A percentile compares a stretch with the other conserved stretches of the same genome.
These are phyloP conservation scores for Agelastica alni DNA, from an alignment of 2,888 invertebrate genomes.

Conservation along the genomic window DNA sequence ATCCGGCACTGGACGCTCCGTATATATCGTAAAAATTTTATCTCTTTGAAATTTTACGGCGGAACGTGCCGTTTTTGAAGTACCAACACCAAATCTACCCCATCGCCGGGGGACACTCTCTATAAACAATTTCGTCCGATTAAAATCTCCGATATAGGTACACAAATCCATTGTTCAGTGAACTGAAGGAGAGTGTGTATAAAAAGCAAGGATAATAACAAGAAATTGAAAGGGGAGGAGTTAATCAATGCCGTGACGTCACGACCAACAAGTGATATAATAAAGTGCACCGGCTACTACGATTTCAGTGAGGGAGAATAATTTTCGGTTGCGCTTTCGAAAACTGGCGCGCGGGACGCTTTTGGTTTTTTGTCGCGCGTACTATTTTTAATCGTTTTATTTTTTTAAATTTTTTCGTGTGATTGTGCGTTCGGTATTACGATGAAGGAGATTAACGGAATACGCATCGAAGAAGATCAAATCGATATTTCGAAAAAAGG, in stretches of 20 bases:
- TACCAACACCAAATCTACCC: too few species aligned
- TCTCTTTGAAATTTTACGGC: too few species aligned
- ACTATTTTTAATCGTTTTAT: too few species aligned
- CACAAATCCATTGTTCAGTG: constrained; percentile 19
- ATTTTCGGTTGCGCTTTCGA: constrained; percentile 15
- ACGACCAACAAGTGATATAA: constrained; percentile 45
- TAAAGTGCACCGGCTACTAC: constrained; percentile 39
- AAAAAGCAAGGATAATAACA: constrained; percentile 46
- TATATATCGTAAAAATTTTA: too few species aligned
- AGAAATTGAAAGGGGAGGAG: constrained; percentile 48
- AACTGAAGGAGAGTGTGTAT: constrained; percentile 30
- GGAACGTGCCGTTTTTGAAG: too few species aligned
- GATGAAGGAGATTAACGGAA: constrained; percentile 30
- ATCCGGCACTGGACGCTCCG: too few species aligned
- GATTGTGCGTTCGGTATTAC: not conserved
- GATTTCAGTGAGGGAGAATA: constrained; percentile 34
- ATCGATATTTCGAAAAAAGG: constrained; percentile 29
- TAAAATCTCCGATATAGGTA: not conserved
- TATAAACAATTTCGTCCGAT: not conserved
- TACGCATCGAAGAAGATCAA: constrained; percentile 26
- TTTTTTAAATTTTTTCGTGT: constrained; percentile 14
- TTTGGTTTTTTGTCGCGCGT: constrained; percentile 14
- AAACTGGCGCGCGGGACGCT: constrained; percentile 1
- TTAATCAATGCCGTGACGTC: constrained; percentile 50
- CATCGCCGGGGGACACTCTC: not conserved